Evolutionary conservation across 2,888 invertebrate species (phyloP), one percentile per base, ranked within the genome.

Genomic region (Cerastis rubricosa): DNA sequence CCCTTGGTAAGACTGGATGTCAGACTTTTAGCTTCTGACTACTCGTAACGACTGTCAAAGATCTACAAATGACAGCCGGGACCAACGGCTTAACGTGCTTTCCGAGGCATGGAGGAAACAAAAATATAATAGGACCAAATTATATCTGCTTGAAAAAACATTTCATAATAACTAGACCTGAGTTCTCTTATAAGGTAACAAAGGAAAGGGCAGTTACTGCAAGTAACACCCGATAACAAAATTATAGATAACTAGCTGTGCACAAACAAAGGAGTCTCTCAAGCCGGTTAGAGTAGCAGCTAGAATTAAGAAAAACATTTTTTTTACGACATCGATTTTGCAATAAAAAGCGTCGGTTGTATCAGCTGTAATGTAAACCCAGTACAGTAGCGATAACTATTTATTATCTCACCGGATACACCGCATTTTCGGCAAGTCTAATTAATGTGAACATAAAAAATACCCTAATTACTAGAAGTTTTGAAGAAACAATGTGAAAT

Each of bases 401-500:
- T 84, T 74, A 74, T 83, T 80, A 78, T 80, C 76, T 75, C 78
- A 83, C 67, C 73, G 76, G 78, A 74, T 76, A 59, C 35, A 77
- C 63, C 35, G 68, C 54, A 68, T 74, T 68, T 73, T 70, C 25
- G 54, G 81, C 66, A 78, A 78, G 63, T 67, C 49, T 77, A 84
- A 80, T 76, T 81, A 83, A 67, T 71, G 77, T 43, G 45, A 78
- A 67, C 47, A 74, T 71, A 69, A 65, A 75, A 61, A 79, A 76
- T 63, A 74, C 75, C 73, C 68, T 85, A 80, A 86, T 87, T 80
- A 77, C 73, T 68, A 25, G 25, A 68, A 76, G 73, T 80, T 68
- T 71, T 76, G n/a, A 72, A 81, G 72, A 76, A 77, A 85, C 87
- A 83, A 85, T 85, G 82, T 78, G 73, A 87, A 82, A 79, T 84